Evolutionary conservation across 2,113 vertebrate genomes (phyloP), one percentile per base, ranked within the genome.

Genomic region (Python bivittatus): DNA sequence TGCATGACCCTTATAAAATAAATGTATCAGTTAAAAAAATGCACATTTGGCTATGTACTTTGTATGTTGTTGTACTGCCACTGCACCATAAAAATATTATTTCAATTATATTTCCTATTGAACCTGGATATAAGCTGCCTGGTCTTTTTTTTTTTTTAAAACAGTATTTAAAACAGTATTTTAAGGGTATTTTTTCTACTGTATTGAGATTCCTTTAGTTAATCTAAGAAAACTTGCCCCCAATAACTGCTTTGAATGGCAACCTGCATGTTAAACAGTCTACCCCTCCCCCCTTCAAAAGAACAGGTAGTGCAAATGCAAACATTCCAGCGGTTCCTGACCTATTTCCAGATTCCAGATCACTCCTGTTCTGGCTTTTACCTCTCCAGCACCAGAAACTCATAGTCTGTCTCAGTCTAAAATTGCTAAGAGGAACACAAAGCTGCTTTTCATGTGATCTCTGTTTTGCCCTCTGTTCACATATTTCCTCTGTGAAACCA

Each of bases 301-400:
- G 95, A 96, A 95, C 96, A 96, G 95, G 96, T 97, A 96, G 90
- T 83, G 20, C 86, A 94, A 92, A 88, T 88, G 88, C 91, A 96
- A 95, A 95, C 94, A 92, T 88, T 95, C 92, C 90, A 86, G 90
- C 17, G 3, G 0, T 17, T 93, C 94, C 94, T 94, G 87, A 92
- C 7, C 93, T 89, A 91, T 93, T 93, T 95, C 57, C n/a, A 0
- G 90, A 42, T 91, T 84, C 90, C 42, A 2, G 0, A 0, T 10
- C 0, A 90, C 91, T 84, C 83, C 90, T 95, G 64, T 91, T 92
- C 84, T 84, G 87, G n/a, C 44, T 89, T 38, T 91, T 88, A 48
- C 25, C 11, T 93, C 22, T 44, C 53, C 57, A 42, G 89, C 91
- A 52, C 64, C 91, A 90, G 88, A 91, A 94, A 92, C 53, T 4